A percentile compares a stretch with the other conserved stretches of the same genome.
These are phyloP conservation scores for Ptychoptera albimana DNA, from an alignment of 2,888 invertebrate genomes.

Conservation along the genomic window DNA sequence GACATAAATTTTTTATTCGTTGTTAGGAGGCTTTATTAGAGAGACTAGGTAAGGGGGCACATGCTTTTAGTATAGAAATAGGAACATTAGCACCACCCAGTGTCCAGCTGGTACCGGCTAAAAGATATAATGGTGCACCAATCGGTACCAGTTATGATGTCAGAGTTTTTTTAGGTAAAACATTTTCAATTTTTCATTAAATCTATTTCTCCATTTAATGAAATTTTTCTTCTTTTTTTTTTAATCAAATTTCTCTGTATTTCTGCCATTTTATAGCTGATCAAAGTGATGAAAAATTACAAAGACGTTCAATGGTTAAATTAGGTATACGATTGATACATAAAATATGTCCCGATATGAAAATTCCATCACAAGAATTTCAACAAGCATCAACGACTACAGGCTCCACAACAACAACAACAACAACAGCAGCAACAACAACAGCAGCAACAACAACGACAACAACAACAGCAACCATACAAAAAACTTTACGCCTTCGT, in stretches of 20 bases:
- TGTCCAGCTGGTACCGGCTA: slow-evolving; percentile 70
- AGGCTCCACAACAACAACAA: slow-evolving; percentile 7
- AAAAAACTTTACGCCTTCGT: slow-evolving; percentile 14
- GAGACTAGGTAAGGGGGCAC: slow-evolving; percentile 55
- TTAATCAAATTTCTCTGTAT: not conserved
- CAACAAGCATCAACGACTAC: slow-evolving; percentile 7
- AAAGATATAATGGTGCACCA: slow-evolving; percentile 73
- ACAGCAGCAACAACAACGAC: slow-evolving; percentile 3
- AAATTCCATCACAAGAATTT: slow-evolving; percentile 8
- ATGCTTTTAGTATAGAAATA: slow-evolving; percentile 61
- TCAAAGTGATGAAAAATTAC: slow-evolving; percentile 58
- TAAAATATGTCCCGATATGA: slow-evolving; percentile 18
- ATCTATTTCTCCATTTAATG: not conserved
- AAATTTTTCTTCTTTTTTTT: not conserved
- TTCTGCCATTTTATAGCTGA: slow-evolving; percentile 38
- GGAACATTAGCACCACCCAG: slow-evolving; percentile 69
- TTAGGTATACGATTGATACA: slow-evolving; percentile 70
- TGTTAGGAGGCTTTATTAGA: slow-evolving; percentile 58
- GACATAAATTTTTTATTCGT: slow-evolving; percentile 1
- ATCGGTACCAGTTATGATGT: slow-evolving; percentile 78
- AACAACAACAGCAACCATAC: slow-evolving; percentile 11
- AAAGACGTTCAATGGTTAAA: slow-evolving; percentile 54
- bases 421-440: slow-evolving; percentile 8
- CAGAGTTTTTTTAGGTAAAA: slow-evolving; percentile 56
- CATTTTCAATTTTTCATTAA: not conserved